Evolutionary conservation across 2,113 vertebrate species (phyloP), one percentile per base, ranked within the genome.

Genomic region (Perognathus longimembris): DNA sequence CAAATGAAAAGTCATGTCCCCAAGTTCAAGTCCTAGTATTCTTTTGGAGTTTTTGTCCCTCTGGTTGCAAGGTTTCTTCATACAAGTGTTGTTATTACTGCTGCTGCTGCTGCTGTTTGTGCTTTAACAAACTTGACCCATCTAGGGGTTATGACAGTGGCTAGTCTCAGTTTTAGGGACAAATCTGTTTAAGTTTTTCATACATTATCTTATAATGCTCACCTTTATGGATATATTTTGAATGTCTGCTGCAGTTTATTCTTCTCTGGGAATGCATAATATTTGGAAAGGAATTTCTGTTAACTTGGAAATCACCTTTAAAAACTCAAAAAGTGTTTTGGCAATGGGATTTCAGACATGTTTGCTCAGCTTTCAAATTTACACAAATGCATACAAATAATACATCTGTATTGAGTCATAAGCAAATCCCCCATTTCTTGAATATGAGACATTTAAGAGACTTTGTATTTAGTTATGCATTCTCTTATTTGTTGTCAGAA

Each of bases 21-120:
- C 32, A 0, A 11, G 63, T 61, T 57, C 24, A 28, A 20, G 54
- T 50, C 7, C 61, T 36, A 34, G 11, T 30, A 10, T 50, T 38
- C 22, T 3, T n/a, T 28, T 54, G 22, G 32, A 15, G 18, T 64
- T 26, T 59, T 32, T 40, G 28, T 24, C 45, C 36, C 15, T 82
- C 45, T 40, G 17, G 4, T 38, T 89, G 11, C 7, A 14, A 36
- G n/a, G 1, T 67, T 34, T 40, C 66, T 30, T 54, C n/a, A 38
- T 28, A n/a, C 5, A 0, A 26, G 1, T 67, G 2, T 30, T 5
- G 0, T 38, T 6, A n/a, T n/a, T n/a, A n/a, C n/a, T n/a, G n/a
- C n/a, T n/a, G 32, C 28, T 36, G 2, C 8, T 42, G 59, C n/a
- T n/a, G 9, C 4, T 28, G 42, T 50, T n/a, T 64, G 20, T 54